Conservation (phyloP, 1,140 invertebrate species). For the Ceratosolen solmsi region DNA sequence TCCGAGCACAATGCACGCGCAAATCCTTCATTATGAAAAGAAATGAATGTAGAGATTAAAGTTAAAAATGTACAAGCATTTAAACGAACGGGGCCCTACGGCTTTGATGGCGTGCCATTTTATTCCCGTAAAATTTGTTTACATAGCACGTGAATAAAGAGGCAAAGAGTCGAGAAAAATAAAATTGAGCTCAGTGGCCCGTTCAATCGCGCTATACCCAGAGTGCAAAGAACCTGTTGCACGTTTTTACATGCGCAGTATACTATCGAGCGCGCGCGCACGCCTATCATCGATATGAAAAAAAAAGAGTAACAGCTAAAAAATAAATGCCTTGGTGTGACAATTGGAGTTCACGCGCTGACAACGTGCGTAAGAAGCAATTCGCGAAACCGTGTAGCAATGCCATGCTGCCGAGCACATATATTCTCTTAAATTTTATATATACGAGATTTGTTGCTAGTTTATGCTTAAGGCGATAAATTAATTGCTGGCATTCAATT, state of each 20-base stretch:
- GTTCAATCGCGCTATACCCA: background rate
- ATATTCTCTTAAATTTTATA: too few relatives aligned
- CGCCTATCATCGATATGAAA: conserved; percentile 6
- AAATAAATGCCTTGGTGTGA: background rate
- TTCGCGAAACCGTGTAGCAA: background rate
- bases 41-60: too few relatives aligned
- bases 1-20: too few relatives aligned
- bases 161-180: background rate
- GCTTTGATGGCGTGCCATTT: too few relatives aligned
- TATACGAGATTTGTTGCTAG: too few relatives aligned
- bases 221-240: conserved; percentile 45
- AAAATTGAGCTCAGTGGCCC: background rate
- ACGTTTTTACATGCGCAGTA: conserved; percentile 37
- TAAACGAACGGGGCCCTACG: too few relatives aligned
- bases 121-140: conserved; percentile 27
- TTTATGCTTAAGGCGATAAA: too few relatives aligned
- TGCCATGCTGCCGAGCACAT: too few relatives aligned
- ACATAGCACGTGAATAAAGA: background rate
- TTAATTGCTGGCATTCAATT: too few relatives aligned
- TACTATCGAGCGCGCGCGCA: background rate
- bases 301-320: background rate
- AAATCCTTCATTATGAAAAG: too few relatives aligned
- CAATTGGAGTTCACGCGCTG: conserved; percentile 19
- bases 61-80: too few relatives aligned
- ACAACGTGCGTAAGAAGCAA: background rate